Percentiles rank a stretch among this genome's conserved stretches.
These are phyloP conservation scores for Agonopterix alstromeriana DNA, from an alignment of 2,888 invertebrate species.

Conservation along the genomic window DNA sequence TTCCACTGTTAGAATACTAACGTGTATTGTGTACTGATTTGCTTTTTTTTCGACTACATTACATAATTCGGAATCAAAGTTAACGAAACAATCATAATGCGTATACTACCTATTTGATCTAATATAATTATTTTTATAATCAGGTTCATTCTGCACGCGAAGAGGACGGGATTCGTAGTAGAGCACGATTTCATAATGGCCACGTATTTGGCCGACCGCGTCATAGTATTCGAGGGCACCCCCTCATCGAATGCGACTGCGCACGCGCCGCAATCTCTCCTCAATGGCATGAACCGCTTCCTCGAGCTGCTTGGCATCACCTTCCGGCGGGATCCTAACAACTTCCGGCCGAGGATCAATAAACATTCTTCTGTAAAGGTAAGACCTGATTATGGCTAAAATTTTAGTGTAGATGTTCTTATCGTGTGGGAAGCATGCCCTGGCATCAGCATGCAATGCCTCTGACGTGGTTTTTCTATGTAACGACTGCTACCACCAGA, in stretches of 20 bases:
- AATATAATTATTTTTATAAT: not conserved
- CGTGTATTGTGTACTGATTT: no score
- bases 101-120: not conserved
- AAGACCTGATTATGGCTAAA: not conserved
- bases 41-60: no score
- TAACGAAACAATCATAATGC: no score
- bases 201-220: conserved; percentile 98
- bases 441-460: no score
- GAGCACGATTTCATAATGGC: conserved; percentile 99
- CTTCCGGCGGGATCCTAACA: conserved; percentile 98
- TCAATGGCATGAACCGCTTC: conserved; percentile 99
- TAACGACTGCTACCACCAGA: no score
- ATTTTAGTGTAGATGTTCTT: no score
- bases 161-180: conserved; percentile 99
- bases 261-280: conserved; percentile 92
- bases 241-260: conserved; percentile 94
- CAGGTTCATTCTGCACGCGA: conserved; percentile 97
- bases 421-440: no score
- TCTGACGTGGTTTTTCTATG: no score
- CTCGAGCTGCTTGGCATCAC: conserved; percentile 97
- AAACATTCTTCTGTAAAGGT: conserved; percentile 97
- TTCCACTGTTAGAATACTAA: no score
- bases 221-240: conserved; percentile 97
- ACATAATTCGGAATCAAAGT: no score
- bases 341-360: conserved; percentile 98